Base-by-base conservation (phyloP, 2,888 invertebrate species). In the Catocala sponsa region DNA sequence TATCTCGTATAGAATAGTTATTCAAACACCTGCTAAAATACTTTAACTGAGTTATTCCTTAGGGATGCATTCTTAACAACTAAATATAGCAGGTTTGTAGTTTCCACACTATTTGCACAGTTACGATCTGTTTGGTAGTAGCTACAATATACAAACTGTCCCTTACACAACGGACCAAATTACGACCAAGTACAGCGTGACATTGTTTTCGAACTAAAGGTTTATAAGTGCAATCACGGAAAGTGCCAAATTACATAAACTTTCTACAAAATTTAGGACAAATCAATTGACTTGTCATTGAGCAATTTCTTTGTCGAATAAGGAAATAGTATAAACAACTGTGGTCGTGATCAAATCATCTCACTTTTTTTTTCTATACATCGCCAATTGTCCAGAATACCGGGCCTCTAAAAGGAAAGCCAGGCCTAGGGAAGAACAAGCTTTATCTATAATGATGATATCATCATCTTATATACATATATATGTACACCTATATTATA, bases 191-290 rank as follows among this genome's bases (percentile, higher is more conserved):
- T 38, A 56, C 6, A 48, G 9, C 42, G n/a, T 51, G 32, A 57
- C 25, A 61, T 44, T 48, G 59, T 58, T 60, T 46, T 61, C 42
- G 56, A 66, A 63, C 52, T 61, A 12, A 33, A 44, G 10, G 55
- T 54, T 56, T 42, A 12, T 59, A 61, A 63, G n/a, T 13, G 52
- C 62, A 63, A 74, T 64, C 59, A 63, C 54, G 63, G 58, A 68
- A 41, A 63, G 13, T 59, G 47, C 35, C 33, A 51, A 51, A 49
- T 68, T 74, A 64, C 64, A 48, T 63, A 67, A 67, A 72, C 73
- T 72, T 65, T 72, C 70, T 65, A 65, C 48, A 59, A 53, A 64
- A 70, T 64, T 65, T 56, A 59, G 53, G 56, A 33, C 49, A 62
- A 56, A 58, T 55, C 33, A 68, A 9, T 59, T 42, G 12, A 11